Percentiles rank a stretch among this genome's conserved stretches.
Evolutionary conservation across 2,888 invertebrate genomes (phyloP).

Genomic region (Tryphoninae sp.): DNA sequence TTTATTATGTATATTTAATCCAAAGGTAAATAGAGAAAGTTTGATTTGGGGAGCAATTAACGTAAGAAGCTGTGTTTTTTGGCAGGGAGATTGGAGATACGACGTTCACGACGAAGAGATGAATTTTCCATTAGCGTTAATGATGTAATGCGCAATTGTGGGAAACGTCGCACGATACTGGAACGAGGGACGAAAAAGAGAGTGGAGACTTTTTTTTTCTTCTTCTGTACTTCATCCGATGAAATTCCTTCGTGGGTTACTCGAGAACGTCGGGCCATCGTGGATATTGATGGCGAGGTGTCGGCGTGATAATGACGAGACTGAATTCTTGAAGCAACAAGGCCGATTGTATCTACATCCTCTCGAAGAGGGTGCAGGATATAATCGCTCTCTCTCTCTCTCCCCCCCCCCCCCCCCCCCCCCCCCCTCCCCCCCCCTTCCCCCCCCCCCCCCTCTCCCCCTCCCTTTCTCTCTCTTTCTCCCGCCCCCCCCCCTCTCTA

Average conservation of each 20-base stretch:
- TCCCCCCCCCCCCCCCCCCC: not conserved
- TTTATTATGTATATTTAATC: too few relatives aligned
- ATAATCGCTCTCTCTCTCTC: not conserved
- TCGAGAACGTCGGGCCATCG: not conserved
- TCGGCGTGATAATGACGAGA: not conserved
- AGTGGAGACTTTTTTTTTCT: constrained; percentile 11
- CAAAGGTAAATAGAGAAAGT: too few relatives aligned
- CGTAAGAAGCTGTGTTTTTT: too few relatives aligned
- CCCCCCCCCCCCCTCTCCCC: not conserved
- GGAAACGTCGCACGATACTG: not conserved
- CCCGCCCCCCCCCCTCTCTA: not conserved
- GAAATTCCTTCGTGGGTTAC: not conserved
- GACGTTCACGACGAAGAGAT: not conserved
- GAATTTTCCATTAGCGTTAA: constrained; percentile 44
- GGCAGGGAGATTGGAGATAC: too few relatives aligned
- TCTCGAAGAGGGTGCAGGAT: not conserved
- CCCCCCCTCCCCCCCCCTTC: not conserved
- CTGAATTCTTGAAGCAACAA: constrained; percentile 2
- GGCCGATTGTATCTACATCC: constrained; percentile 7
- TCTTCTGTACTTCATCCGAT: not conserved
- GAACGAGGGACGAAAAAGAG: constrained; percentile 3
- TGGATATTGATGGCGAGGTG: not conserved
- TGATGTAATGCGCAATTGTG: constrained; percentile 45
- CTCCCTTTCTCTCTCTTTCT: not conserved
- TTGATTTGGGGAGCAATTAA: too few relatives aligned